Evolutionary conservation across 2,113 vertebrate species (phyloP).

Genomic region (Charina bottae): DNA sequence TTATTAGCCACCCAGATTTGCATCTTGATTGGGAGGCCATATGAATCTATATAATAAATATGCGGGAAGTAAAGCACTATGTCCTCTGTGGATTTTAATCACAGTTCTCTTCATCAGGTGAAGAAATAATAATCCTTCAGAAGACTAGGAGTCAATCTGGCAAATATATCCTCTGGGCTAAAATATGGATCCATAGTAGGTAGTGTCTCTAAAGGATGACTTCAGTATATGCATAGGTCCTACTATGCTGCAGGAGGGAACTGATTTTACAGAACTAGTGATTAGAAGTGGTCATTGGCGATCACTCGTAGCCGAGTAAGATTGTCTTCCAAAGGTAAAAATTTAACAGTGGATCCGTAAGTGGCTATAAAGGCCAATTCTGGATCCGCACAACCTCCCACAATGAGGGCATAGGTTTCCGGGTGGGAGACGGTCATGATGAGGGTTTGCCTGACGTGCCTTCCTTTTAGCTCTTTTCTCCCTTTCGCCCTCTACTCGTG

Average conservation of each 20-base stretch:
- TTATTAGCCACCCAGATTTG: not conserved
- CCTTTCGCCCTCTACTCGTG: no score
- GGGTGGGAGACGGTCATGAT: no score
- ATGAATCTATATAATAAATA: not conserved
- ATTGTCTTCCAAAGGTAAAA: no score
- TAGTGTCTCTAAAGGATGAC: not conserved
- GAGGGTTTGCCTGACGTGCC: no score
- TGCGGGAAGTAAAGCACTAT: not conserved
- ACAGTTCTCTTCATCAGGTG: not conserved
- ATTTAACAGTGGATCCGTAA: no score
- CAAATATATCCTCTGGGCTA: not conserved
- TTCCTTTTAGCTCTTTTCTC: no score
- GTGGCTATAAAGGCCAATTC: no score
- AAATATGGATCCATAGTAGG: no score
- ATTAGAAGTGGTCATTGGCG: not conserved
- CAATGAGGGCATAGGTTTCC: no score
- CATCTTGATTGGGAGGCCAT: not conserved
- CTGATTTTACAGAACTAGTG: not conserved
- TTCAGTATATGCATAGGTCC: not conserved
- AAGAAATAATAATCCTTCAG: not conserved
- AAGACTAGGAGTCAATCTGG: not conserved
- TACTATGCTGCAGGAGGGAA: not conserved
- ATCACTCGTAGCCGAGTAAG: no score
- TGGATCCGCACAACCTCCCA: no score
- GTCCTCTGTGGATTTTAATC: not conserved